A percentile compares a stretch with the other conserved stretches of the same genome.
Conservation (phyloP, 2,113 vertebrate genomes). For the Syngnathus scovelli region DNA sequence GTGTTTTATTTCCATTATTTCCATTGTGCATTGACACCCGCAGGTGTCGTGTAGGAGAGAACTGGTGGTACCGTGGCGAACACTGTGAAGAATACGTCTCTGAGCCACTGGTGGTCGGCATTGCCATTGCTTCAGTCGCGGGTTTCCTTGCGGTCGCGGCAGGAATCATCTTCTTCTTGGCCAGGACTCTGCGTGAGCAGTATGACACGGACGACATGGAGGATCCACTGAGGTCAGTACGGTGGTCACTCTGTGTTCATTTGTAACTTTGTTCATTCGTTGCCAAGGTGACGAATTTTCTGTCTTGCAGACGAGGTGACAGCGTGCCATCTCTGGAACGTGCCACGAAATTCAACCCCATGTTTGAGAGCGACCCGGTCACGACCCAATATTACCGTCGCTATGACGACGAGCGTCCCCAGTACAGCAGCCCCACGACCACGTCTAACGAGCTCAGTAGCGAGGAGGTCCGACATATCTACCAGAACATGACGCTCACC, state of each 20-base stretch:
- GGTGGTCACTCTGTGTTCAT: neutral
- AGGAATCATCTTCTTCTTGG: constrained; percentile 80
- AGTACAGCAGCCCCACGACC: constrained; percentile 62
- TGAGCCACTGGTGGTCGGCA: constrained; percentile 82
- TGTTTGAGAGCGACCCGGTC: constrained; percentile 73
- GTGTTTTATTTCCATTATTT: no score
- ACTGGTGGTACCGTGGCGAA: constrained; percentile 95
- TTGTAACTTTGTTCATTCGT: neutral
- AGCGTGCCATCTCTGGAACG: constrained; percentile 76
- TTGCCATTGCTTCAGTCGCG: constrained; percentile 79
- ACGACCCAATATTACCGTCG: constrained; percentile 72
- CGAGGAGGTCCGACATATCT: constrained; percentile 78
- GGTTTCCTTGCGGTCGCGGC: constrained; percentile 80
- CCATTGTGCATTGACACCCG: neutral
- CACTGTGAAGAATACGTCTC: constrained; percentile 90
- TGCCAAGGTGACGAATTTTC: neutral
- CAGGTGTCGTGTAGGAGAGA: constrained; percentile 90
- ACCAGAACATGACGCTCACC: constrained; percentile 72
- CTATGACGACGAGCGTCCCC: constrained; percentile 63
- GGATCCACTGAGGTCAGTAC: constrained; percentile 72
- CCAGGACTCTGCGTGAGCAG: constrained; percentile 76
- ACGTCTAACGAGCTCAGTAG: constrained; percentile 71
- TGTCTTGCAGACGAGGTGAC: constrained; percentile 66
- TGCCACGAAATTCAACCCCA: constrained; percentile 77
- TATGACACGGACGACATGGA: constrained; percentile 74